Conservation (phyloP, 2,797 vertebrate genomes). For the Brachyrhaphis roseni region DNA sequence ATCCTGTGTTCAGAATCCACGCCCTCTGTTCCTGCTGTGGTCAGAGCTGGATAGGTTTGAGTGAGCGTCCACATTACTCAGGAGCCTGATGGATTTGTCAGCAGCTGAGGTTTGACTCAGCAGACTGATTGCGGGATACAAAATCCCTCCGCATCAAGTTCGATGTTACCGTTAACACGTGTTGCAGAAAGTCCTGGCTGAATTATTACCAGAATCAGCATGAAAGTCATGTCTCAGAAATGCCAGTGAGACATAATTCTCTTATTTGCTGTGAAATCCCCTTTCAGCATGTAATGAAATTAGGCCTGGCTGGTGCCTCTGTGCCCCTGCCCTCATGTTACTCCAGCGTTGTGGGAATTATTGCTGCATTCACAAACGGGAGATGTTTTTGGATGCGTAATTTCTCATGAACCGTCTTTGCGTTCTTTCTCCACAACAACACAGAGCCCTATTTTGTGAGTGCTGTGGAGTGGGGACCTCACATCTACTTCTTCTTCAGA, state of each 20-base stretch:
- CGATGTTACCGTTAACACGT: conserved; percentile 4
- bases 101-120: conserved; percentile 50
- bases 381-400: conserved; percentile 31
- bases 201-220: conserved; percentile 5
- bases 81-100: conserved; percentile 46
- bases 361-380: conserved; percentile 39
- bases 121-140: conserved; percentile 25
- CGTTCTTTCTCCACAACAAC: conserved; percentile 15
- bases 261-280: conserved; percentile 72
- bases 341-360: conserved; percentile 46
- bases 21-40: conserved; percentile 9
- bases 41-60: conserved; percentile 21
- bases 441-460: conserved; percentile 95
- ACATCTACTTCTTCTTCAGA: conserved; percentile 98
- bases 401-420: conserved; percentile 34
- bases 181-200: conserved; percentile 25
- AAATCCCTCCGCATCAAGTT: conserved; percentile 9
- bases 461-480: conserved; percentile 91
- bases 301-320: conserved; percentile 50
- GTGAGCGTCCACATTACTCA: conserved; percentile 49
- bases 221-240: conserved; percentile 52
- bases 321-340: conserved; percentile 53
- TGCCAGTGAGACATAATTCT: conserved; percentile 53
- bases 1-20: not conserved
- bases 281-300: conserved; percentile 70